Conservation (phyloP, 2,888 invertebrate species). For the Orthonevra nobilis region DNA sequence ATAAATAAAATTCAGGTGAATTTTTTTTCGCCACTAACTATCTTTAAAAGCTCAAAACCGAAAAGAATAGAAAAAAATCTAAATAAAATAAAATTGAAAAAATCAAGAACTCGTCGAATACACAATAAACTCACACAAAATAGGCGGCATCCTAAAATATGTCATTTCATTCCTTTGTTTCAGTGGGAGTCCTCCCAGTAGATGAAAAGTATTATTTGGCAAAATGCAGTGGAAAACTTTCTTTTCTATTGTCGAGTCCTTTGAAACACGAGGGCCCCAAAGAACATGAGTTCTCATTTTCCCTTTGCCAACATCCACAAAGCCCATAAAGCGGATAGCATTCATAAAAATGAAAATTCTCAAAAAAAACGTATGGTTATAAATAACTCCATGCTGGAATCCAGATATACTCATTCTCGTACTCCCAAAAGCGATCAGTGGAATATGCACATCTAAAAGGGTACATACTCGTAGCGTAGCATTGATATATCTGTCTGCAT, state of each 20-base stretch:
- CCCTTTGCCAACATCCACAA: too few species aligned
- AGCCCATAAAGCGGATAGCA: slow-evolving; percentile 12
- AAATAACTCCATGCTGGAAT: slow-evolving; percentile 38
- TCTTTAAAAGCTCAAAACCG: too few species aligned
- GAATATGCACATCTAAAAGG: slow-evolving; percentile 17
- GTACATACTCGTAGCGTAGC: slow-evolving; percentile 27
- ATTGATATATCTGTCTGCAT: slow-evolving; percentile 55
- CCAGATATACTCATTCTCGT: slow-evolving; percentile 3
- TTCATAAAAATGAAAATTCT: slow-evolving; percentile 15
- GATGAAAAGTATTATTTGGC: slow-evolving; percentile 17
- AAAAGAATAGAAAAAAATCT: too few species aligned
- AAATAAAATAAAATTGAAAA: too few species aligned
- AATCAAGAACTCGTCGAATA: too few species aligned
- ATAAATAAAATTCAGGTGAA: too few species aligned
- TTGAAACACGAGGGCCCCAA: slow-evolving; percentile 2
- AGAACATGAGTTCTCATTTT: background rate
- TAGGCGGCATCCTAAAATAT: too few species aligned
- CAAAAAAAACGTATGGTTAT: slow-evolving; percentile 21
- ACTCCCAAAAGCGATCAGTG: slow-evolving; percentile 12
- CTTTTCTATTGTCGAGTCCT: too few species aligned
- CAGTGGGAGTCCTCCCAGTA: too few species aligned
- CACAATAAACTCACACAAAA: too few species aligned
- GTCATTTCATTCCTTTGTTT: too few species aligned
- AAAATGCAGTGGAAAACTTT: slow-evolving; percentile 17
- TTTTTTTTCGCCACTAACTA: too few species aligned